Evolutionary conservation across 2,113 vertebrate genomes (phyloP).

Genomic region (Psephotus haematonotus): DNA sequence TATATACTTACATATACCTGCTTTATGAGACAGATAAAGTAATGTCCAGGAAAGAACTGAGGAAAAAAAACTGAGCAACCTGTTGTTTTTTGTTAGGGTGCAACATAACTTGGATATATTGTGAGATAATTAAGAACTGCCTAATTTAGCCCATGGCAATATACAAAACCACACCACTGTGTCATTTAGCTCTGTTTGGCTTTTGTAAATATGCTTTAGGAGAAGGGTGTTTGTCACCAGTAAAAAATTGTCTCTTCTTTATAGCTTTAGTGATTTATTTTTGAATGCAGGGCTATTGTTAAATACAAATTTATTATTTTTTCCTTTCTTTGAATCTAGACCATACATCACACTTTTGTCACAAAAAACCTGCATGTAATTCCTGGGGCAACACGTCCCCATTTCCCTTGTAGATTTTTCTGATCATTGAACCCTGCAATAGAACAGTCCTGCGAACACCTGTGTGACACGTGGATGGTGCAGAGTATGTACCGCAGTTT

Average conservation of each 20-base stretch:
- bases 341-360: conserved; percentile 18
- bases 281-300: conserved; percentile 18
- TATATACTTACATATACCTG: not conserved
- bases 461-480: conserved; percentile 26
- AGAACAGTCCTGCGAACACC: conserved; percentile 37
- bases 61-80: not conserved
- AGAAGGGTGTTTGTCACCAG: not conserved
- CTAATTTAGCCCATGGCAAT: not conserved
- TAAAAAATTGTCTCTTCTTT: not conserved
- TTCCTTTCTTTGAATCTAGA: not conserved
- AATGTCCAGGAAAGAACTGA: not conserved
- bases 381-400: conserved; percentile 38
- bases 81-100: not conserved
- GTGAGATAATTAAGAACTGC: not conserved
- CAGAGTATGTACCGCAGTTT: not conserved
- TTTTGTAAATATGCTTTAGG: not conserved
- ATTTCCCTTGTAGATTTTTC: conserved; percentile 47
- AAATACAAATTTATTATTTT: not conserved
- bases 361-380: not conserved
- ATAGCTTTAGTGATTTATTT: conserved; percentile 48
- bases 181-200: not conserved
- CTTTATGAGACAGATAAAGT: not conserved
- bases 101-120: not conserved
- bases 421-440: conserved; percentile 51
- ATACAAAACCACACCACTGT: not conserved